These are phyloP conservation scores for Cheilosia grossa DNA, from an alignment of 2,888 invertebrate genomes.

Conservation along the genomic window DNA sequence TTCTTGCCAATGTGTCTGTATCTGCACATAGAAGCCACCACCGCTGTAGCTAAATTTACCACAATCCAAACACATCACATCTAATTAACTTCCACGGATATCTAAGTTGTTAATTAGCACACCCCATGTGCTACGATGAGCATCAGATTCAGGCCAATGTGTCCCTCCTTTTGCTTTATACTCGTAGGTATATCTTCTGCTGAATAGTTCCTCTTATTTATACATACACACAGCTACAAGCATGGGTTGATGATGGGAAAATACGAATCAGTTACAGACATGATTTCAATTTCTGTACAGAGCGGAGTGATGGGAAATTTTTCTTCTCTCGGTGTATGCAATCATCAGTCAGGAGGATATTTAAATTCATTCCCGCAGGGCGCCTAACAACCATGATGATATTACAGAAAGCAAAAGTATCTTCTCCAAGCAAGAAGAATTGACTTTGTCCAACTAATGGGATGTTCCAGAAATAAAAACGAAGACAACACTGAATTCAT, in stretches of 20 bases:
- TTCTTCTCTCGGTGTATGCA: conserved; percentile 21
- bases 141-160: conserved; percentile 50
- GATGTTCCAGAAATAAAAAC: conserved; percentile 35
- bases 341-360: conserved; percentile 67
- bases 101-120: conserved; percentile 66
- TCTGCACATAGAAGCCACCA: not conserved
- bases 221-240: not conserved
- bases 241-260: conserved; percentile 35
- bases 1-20: no score
- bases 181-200: not conserved
- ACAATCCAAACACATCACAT: conserved; percentile 56
- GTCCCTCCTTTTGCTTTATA: not conserved
- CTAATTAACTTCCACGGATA: conserved; percentile 65
- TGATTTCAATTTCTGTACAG: conserved; percentile 30
- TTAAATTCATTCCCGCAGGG: conserved; percentile 66
- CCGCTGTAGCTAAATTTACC: not conserved
- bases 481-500: conserved; percentile 43
- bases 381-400: conserved; percentile 48
- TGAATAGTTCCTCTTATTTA: not conserved
- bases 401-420: conserved; percentile 32
- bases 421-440: conserved; percentile 39
- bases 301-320: not conserved
- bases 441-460: conserved; percentile 67
- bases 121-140: conserved; percentile 61
- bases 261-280: conserved; percentile 52